Base-by-base conservation (phyloP, 1,140 invertebrate genomes). In the Phymorhynchus buccinoides region DNA sequence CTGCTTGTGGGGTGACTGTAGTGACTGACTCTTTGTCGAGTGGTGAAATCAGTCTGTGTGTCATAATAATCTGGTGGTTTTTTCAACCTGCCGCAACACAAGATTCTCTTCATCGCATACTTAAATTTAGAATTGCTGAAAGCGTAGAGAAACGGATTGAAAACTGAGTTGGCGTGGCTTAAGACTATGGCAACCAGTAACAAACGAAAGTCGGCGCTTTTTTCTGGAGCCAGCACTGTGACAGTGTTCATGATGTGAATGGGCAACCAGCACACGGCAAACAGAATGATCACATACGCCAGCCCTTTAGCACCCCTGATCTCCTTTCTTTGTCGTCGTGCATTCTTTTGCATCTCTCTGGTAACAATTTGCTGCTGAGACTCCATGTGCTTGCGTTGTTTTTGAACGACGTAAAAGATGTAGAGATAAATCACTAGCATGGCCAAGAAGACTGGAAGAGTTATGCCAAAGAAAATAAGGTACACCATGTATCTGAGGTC, bases 41-140 rank as follows among this genome's bases (percentile, higher is more conserved):
- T 14, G 12, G 12, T 14, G 12, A 2, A n/a, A n/a, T 52, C 48
- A 52, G 48, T 18, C 22, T 52, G 48, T 14, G 12, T 52, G 48
- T 52, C 48, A 52, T 52, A 52, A 52, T 52, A 9, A 52, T 18
- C 48, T 9, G 68, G 44, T 71, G 9, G 75, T n/a, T 80, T 82
- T 27, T 4, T 39, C 41, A 42, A n/a, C 66, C 82, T 52, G 3
- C 80, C 79, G 71, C 88, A 90, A 37, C 88, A 75, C 14, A 89
- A 88, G 82, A 92, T 88, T 62, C 88, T 87, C 78, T 88, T 90
- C n/a, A 97, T 97, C 0, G 97, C 97, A 86, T 96, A 94, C 90
- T 96, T 95, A 91, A 97, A 97, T 90, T 97, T 96, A 0, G 95
- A 95, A 89, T 96, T 97, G 91, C 97, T 97, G 90, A 97, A 97